Evolutionary conservation across 2,113 vertebrate genomes (phyloP).

Genomic region (Barbus barbus): DNA sequence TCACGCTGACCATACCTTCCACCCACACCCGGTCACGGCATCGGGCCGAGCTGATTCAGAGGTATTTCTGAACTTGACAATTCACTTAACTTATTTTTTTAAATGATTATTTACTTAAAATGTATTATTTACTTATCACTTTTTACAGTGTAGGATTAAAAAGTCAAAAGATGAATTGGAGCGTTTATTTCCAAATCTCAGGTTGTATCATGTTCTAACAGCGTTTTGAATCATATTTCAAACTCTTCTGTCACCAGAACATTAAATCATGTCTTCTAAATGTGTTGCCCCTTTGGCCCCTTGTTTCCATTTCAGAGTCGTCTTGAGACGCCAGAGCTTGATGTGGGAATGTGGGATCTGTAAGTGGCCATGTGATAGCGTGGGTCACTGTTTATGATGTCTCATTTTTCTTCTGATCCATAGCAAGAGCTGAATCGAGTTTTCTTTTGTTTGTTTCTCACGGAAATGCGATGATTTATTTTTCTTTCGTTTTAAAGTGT

Average conservation of each 20-base stretch:
- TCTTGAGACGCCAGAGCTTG: background rate
- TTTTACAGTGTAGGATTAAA: background rate
- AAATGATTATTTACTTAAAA: no score
- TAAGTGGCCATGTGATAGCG: conserved; percentile 60
- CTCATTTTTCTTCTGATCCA: conserved; percentile 32
- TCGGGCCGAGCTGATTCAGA: no score
- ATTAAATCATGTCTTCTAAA: conserved; percentile 41
- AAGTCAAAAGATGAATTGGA: background rate
- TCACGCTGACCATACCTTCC: no score
- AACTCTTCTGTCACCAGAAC: conserved; percentile 55
- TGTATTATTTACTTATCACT: no score
- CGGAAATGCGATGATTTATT: no score
- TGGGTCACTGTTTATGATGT: conserved; percentile 54
- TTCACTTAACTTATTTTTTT: no score
- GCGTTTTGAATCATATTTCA: conserved; percentile 38
- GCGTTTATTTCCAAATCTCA: conserved; percentile 24
- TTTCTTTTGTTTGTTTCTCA: conserved; percentile 7
- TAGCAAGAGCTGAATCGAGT: conserved; percentile 25
- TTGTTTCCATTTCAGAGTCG: conserved; percentile 34
- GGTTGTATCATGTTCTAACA: conserved; percentile 50
- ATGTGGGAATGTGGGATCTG: conserved; percentile 38
- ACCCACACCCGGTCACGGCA: no score
- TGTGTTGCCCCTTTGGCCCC: conserved; percentile 2
- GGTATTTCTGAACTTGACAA: no score
- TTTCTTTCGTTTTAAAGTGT: background rate